Evolutionary conservation across 1,140 invertebrate species (phyloP).

Genomic region (Trypoxylus dichotomus): DNA sequence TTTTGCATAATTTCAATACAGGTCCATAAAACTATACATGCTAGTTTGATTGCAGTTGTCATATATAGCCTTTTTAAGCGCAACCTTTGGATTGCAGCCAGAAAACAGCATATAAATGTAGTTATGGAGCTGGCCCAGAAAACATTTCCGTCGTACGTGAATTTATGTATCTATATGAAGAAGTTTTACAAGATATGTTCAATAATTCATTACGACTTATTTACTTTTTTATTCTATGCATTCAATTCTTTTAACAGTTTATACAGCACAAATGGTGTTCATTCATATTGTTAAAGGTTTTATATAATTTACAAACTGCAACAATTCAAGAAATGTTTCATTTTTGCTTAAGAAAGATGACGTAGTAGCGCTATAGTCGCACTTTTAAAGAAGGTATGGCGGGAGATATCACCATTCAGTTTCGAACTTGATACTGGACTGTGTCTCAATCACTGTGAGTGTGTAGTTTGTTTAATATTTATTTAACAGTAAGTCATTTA

Average conservation of each 20-base stretch:
- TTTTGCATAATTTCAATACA: too few species aligned
- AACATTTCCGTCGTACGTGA: too few species aligned
- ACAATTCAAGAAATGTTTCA: conserved; percentile 1
- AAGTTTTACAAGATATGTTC: too few species aligned
- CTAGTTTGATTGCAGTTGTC: too few species aligned
- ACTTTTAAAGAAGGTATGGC: conserved; percentile 28
- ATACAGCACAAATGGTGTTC: neutral
- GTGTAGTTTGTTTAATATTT: conserved; percentile 25
- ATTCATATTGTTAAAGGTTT: neutral
- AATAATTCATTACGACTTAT: too few species aligned
- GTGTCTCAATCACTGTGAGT: conserved; percentile 27
- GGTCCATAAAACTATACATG: too few species aligned
- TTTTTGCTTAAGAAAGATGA: conserved; percentile 13
- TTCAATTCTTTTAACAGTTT: neutral
- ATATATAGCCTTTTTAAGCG: too few species aligned
- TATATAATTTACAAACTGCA: neutral
- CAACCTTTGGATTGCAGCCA: too few species aligned
- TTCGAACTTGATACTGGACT: conserved; percentile 24
- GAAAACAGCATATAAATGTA: too few species aligned
- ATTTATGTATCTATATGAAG: too few species aligned
- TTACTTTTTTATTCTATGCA: too few species aligned
- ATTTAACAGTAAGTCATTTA: conserved; percentile 24
- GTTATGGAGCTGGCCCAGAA: too few species aligned
- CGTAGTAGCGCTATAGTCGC: conserved; percentile 26
- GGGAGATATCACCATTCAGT: conserved; percentile 29